A percentile compares a stretch with the other conserved stretches of the same genome.
These are phyloP conservation scores for Tonatia bakeri DNA, from an alignment of 2,113 vertebrate species.

Conservation along the genomic window DNA sequence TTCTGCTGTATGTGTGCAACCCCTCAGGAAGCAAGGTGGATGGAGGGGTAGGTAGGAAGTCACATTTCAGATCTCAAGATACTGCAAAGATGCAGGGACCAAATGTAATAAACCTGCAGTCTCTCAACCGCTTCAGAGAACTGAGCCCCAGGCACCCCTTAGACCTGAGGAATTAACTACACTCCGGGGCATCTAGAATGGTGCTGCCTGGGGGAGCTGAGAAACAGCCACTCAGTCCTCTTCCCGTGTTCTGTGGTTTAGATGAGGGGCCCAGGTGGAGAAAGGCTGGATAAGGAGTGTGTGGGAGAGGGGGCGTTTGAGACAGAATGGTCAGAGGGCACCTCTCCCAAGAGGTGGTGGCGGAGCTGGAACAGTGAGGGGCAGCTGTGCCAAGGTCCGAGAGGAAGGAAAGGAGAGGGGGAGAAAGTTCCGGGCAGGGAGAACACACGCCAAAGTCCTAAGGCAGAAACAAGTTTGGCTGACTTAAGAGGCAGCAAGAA, in stretches of 20 bases:
- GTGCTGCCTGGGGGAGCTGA: neutral
- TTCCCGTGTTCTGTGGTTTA: neutral
- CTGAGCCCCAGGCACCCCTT: neutral
- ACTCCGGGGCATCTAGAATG: neutral
- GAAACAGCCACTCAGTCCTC: neutral
- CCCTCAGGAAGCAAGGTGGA: neutral
- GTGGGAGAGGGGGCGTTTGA: neutral
- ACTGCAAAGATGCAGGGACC: neutral
- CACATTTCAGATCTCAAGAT: neutral
- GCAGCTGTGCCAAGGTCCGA: neutral
- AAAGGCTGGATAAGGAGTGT: neutral
- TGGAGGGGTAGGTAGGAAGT: neutral
- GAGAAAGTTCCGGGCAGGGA: constrained; percentile 25
- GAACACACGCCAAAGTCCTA: constrained; percentile 10
- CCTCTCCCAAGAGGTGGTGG: neutral
- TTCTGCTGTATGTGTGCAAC: neutral
- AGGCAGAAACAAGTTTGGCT: constrained; percentile 17
- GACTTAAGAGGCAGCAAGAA: neutral
- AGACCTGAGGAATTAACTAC: neutral
- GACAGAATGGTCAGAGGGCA: neutral
- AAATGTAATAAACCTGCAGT: neutral
- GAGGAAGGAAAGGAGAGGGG: neutral
- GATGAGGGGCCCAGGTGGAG: neutral
- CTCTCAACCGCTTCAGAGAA: neutral
- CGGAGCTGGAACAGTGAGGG: neutral